A percentile compares a stretch with the other conserved stretches of the same genome.
These are phyloP conservation scores for Nebria salina DNA, from an alignment of 2,888 invertebrate genomes.

Conservation along the genomic window DNA sequence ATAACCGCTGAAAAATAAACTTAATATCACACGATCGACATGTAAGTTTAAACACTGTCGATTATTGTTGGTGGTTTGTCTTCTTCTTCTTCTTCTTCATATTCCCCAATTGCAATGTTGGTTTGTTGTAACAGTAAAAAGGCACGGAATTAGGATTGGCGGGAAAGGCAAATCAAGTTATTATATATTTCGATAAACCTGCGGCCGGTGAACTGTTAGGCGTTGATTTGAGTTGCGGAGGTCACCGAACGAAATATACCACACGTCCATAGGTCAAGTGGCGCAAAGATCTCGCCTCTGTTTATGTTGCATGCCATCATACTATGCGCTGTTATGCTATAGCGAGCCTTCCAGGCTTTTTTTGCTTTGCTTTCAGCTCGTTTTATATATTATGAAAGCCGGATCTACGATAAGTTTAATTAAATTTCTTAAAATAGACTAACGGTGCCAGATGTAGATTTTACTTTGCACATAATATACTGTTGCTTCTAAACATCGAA, in stretches of 20 bases:
- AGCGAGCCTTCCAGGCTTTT: not conserved
- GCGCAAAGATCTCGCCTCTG: constrained; percentile 13
- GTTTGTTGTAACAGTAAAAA: no score
- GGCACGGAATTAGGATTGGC: not conserved
- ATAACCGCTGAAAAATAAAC: constrained; percentile 38
- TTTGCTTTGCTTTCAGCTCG: not conserved
- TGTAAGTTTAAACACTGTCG: not conserved
- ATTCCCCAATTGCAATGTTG: no score
- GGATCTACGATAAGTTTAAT: constrained; percentile 34
- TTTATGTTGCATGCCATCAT: constrained; percentile 9
- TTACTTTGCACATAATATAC: not conserved
- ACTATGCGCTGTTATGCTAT: not conserved
- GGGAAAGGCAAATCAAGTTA: not conserved
- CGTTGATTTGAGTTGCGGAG: constrained; percentile 15
- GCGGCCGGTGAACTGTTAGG: constrained; percentile 7
- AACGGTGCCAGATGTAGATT: constrained; percentile 30
- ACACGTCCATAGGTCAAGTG: constrained; percentile 21
- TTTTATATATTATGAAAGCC: constrained; percentile 2
- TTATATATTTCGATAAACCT: not conserved
- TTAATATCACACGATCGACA: constrained; percentile 26
- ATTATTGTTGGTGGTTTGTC: not conserved
- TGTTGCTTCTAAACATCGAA: not conserved
- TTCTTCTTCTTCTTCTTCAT: no score
- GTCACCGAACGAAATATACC: constrained; percentile 20
- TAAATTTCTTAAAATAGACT: constrained; percentile 42